Evolutionary conservation across 2,888 invertebrate genomes (phyloP).

Genomic region (Coelinius sp.): DNA sequence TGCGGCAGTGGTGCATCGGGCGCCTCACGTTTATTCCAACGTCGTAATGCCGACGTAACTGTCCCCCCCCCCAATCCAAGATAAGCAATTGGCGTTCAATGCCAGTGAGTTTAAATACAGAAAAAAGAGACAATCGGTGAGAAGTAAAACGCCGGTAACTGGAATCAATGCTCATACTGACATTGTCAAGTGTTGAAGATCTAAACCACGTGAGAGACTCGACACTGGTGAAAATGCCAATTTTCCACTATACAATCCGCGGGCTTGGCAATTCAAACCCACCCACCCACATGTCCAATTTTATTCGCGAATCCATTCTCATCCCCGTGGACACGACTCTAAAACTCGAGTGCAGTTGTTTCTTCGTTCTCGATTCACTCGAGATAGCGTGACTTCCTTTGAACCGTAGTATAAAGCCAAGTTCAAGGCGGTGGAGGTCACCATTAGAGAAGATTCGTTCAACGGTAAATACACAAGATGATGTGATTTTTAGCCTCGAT

Average conservation of each 20-base stretch:
- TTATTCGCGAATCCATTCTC: slow-evolving; percentile 16
- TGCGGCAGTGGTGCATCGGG: slow-evolving; percentile 15
- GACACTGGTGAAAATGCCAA: slow-evolving; percentile 12
- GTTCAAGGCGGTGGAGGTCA: slow-evolving; percentile 35
- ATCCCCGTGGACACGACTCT: slow-evolving; percentile 25
- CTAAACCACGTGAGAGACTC: slow-evolving; percentile 33
- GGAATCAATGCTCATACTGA: slow-evolving; percentile 52
- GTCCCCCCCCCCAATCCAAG: slow-evolving; percentile 42
- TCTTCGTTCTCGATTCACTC: slow-evolving; percentile 32
- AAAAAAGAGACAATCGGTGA: slow-evolving; percentile 20
- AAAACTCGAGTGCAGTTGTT: slow-evolving; percentile 19
- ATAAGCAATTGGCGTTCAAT: slow-evolving; percentile 27
- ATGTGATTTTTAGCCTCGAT: slow-evolving; percentile 7
- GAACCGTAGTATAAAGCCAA: slow-evolving; percentile 29
- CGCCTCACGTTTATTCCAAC: slow-evolving; percentile 31
- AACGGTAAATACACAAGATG: slow-evolving; percentile 21
- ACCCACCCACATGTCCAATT: slow-evolving; percentile 7
- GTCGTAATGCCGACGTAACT: slow-evolving; percentile 48
- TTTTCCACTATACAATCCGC: background rate
- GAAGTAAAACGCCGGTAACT: slow-evolving; percentile 34
- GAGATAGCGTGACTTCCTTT: slow-evolving; percentile 41
- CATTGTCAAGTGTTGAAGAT: slow-evolving; percentile 47
- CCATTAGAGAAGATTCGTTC: slow-evolving; percentile 22
- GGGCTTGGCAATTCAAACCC: background rate
- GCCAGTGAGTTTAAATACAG: slow-evolving; percentile 9